Conservation (phyloP, 2,888 invertebrate genomes). For the Pristionchus mayeri region DNA sequence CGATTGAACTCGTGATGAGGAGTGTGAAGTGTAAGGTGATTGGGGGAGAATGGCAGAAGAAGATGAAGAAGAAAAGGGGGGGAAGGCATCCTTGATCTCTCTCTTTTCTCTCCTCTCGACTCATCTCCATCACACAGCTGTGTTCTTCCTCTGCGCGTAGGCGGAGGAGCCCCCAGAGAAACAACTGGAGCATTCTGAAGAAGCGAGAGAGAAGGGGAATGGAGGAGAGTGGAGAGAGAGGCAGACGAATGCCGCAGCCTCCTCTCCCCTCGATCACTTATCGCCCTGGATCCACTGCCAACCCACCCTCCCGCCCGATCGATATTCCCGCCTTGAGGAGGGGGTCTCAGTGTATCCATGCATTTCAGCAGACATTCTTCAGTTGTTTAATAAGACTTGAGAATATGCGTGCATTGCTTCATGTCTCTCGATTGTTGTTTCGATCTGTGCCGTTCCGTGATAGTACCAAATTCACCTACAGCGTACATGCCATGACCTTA, state of each 20-base stretch:
- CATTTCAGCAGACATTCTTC: too few species aligned
- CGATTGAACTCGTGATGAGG: neutral
- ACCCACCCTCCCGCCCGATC: neutral
- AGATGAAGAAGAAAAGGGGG: neutral
- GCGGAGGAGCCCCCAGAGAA: slow-evolving; percentile 33
- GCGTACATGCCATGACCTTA: neutral
- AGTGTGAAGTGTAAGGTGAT: slow-evolving; percentile 13
- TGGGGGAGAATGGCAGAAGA: neutral
- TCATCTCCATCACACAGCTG: slow-evolving; percentile 46
- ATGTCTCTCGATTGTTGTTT: too few species aligned
- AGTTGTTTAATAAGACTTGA: too few species aligned
- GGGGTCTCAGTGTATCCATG: too few species aligned
- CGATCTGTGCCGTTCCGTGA: too few species aligned
- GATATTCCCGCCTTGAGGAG: too few species aligned
- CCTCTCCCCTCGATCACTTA: slow-evolving; percentile 18
- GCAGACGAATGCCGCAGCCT: neutral
- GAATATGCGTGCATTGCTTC: too few species aligned
- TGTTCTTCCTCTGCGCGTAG: slow-evolving; percentile 46
- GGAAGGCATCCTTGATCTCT: slow-evolving; percentile 34
- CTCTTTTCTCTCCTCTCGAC: neutral
- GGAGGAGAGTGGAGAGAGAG: slow-evolving; percentile 33
- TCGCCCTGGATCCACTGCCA: slow-evolving; percentile 3
- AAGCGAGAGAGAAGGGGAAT: neutral
- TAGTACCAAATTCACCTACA: too few species aligned
- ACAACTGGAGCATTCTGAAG: slow-evolving; percentile 30